Conservation (phyloP, 2,113 vertebrate species). For the Crotalus helleri region DNA sequence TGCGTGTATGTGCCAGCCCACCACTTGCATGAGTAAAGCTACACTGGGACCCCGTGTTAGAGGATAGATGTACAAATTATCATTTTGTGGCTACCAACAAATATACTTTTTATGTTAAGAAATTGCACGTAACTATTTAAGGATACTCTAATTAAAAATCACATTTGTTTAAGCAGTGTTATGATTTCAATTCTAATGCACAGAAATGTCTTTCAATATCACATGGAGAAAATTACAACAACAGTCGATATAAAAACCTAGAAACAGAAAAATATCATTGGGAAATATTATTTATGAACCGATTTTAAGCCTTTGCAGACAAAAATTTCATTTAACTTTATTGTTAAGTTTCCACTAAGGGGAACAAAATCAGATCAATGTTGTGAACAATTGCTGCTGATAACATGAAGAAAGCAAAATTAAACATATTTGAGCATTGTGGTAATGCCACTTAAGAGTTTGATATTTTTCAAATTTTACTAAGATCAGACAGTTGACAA, state of each 20-base stretch:
- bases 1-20: too few relatives aligned
- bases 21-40: too few relatives aligned
- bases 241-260: background rate
- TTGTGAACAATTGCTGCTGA: background rate
- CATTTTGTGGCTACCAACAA: background rate
- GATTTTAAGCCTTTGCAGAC: background rate
- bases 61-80: background rate
- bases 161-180: background rate
- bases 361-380: background rate
- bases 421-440: conserved; percentile 6
- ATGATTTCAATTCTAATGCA: conserved; percentile 20
- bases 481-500: conserved; percentile 60
- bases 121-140: conserved; percentile 3
- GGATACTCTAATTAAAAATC: background rate
- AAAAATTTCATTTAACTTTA: background rate
- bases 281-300: background rate
- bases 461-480: background rate
- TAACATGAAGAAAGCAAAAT: conserved; percentile 24
- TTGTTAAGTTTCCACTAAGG: background rate
- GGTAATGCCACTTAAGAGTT: background rate
- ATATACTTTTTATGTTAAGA: conserved; percentile 6
- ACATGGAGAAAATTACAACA: background rate
- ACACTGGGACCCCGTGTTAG: background rate
- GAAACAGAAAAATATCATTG: conserved; percentile 3
- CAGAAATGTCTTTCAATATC: conserved; percentile 30